These are phyloP conservation scores for Telenomus remus DNA, from an alignment of 1,140 invertebrate species.

Conservation along the genomic window DNA sequence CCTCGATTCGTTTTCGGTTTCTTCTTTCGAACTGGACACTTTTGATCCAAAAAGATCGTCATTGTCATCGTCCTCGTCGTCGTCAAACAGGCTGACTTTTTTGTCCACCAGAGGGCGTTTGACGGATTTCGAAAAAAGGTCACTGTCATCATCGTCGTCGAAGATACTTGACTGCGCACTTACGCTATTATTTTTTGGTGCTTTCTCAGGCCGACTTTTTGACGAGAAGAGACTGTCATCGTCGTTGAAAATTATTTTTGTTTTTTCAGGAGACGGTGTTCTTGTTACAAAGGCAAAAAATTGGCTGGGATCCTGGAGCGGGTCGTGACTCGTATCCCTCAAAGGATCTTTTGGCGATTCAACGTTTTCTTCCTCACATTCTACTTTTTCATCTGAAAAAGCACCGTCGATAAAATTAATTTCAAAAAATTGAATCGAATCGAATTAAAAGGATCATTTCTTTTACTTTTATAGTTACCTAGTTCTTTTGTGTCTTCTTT, in stretches of 20 bases:
- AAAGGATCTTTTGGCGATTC: constrained; percentile 64
- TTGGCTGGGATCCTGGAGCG: constrained; percentile 70
- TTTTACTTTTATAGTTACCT: no score
- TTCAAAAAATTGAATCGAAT: no score
- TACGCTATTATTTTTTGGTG: no score
- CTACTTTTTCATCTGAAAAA: constrained; percentile 1
- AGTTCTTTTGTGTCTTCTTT: not conserved
- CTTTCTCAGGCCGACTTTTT: constrained; percentile 18
- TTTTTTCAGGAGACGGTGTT: constrained; percentile 71
- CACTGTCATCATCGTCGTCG: constrained; percentile 60
- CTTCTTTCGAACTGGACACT: constrained; percentile 3
- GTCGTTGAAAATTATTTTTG: constrained; percentile 62
- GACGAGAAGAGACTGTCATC: constrained; percentile 69
- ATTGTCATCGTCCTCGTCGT: constrained; percentile 60
- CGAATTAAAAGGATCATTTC: no score
- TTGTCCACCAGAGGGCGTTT: constrained; percentile 63
- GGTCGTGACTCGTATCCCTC: constrained; percentile 65
- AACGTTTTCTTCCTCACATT: not conserved
- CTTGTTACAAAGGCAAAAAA: constrained; percentile 73
- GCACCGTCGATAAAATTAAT: no score
- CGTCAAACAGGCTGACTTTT: constrained; percentile 64
- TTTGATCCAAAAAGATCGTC: constrained; percentile 63
- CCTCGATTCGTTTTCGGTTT: no score
- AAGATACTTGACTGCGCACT: constrained; percentile 5
- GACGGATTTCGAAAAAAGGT: constrained; percentile 66